Evolutionary conservation across 2,113 vertebrate species (phyloP), one percentile per base, ranked within the genome.

Genomic region (Podiceps cristatus): DNA sequence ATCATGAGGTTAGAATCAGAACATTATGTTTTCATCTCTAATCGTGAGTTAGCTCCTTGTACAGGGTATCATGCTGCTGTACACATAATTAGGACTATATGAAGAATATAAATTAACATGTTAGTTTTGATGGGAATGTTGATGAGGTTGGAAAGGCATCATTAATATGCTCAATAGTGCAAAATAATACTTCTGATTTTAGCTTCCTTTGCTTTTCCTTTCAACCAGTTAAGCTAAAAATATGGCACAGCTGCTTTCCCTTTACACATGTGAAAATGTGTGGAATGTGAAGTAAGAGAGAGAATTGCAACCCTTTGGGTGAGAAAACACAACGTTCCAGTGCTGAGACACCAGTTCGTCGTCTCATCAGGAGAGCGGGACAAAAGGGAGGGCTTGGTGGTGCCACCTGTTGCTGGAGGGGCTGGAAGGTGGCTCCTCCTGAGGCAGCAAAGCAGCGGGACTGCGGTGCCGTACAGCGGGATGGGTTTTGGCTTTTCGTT

Each of bases 41-140:
- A 1, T 35, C 31, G 60, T 71, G 83, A 87, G 79, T 42, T 66
- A 66, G 64, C 89, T 96, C 52, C 86, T 96, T 12, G 4, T 59
- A 11, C 50, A 40, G 75, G 23, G 42, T 18, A 9, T 33, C 79
- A 10, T 28, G 88, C 82, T 84, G 88, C 86, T 67, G 60, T 78
- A 73, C 94, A 88, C 79, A 4, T 94, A 90, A 93, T 95, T 95
- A 95, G 63, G 67, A 20, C 80, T 89, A 50, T 91, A 94, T 49
- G 91, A 89, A 95, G 96, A 95, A 95, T 89, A 93, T 92, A 95
- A 96, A 97, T 95, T 93, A 97, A 92, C 91, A 81, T 49, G 95
- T 93, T 97, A 77, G 64, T 75, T 95, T 95, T 11, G 86, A 75
- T 84, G 94, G 52, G 95, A 95, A 94, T 94, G 94, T 92, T 96